Base-by-base conservation (phyloP, 2,113 vertebrate species). In the Megalops atlanticus region DNA sequence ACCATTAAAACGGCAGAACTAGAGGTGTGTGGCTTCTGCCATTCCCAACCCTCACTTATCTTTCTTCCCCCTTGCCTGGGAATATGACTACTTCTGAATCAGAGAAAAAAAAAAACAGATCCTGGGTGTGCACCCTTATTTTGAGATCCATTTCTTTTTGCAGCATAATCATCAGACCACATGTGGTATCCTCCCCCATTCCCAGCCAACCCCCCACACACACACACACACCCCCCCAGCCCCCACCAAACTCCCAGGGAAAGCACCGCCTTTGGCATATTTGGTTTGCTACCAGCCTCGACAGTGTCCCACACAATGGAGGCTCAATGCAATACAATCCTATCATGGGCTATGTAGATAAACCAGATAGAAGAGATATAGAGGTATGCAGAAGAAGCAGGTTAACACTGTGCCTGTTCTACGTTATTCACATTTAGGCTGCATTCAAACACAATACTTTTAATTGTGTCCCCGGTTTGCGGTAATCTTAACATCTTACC, bases 241-340 rank as follows among this genome's bases (percentile, higher is more conserved):
- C 79, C 82, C 86, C 91, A 85, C 84, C 83, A 89, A 88, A 91
- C 90, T 90, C 89, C 94, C 91, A 88, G 88, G 91, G 89, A 94
- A 71, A 91, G 92, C 68, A 89, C 78, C 86, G 91, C 94, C 94
- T 88, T 75, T 82, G 94, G 92, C 95, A 94, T 85, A 87, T 93
- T 94, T 90, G 90, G 88, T 89, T 88, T 92, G 93, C 87, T 91
- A 87, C 88, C 89, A 91, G 89, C 90, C 85, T 86, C 88, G 85
- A 89, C 82, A 89, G 88, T 91, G 95, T 93, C 91, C 92, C 85
- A 91, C 93, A 95, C 95, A 92, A 93, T 86, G 88, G 87, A 24
- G 79, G 87, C 87, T 89, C 85, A 84, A 76, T 86, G 85, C 83
- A 80, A 87, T 74, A 90, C 89, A 92, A 94, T 92, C 84, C 91